Conservation (phyloP, 2,797 vertebrate genomes). For the Varecia variegata region DNA sequence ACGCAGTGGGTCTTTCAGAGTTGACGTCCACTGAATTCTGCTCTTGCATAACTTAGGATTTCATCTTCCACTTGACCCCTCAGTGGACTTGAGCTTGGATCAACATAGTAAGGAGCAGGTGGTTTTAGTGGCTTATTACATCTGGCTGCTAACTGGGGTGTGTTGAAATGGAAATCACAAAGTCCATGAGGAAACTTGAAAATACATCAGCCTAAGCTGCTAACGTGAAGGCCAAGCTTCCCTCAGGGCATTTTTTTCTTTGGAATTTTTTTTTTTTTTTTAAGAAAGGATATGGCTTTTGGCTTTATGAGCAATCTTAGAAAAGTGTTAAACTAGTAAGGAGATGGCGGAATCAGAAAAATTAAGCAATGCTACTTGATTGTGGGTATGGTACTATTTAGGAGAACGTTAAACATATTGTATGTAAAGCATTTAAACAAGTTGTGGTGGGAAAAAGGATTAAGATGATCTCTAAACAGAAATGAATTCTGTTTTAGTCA, state of each 20-base stretch:
- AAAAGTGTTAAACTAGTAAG: not conserved
- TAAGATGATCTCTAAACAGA: not conserved
- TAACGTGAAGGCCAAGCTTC: not conserved
- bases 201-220: not conserved
- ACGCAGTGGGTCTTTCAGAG: not conserved
- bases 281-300: not conserved
- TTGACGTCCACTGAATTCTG: not conserved
- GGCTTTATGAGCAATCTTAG: not conserved
- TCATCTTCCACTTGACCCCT: not conserved
- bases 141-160: not conserved
- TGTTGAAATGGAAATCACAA: not conserved
- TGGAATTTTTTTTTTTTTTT: not conserved
- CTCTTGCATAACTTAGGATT: not conserved
- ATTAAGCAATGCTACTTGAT: not conserved
- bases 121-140: not conserved
- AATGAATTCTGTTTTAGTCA: conserved; percentile 5
- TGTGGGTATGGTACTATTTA: not conserved
- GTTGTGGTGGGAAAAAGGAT: not conserved
- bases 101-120: not conserved
- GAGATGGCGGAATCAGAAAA: not conserved
- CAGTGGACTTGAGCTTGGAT: not conserved
- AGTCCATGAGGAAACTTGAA: not conserved
- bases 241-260: not conserved
- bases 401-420: not conserved
- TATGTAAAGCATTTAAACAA: not conserved